Evolutionary conservation across 53 echinoderm and acorn worm genomes (phyloP), one percentile per base, ranked within the genome.

Genomic region (Glandiceps talaboti): DNA sequence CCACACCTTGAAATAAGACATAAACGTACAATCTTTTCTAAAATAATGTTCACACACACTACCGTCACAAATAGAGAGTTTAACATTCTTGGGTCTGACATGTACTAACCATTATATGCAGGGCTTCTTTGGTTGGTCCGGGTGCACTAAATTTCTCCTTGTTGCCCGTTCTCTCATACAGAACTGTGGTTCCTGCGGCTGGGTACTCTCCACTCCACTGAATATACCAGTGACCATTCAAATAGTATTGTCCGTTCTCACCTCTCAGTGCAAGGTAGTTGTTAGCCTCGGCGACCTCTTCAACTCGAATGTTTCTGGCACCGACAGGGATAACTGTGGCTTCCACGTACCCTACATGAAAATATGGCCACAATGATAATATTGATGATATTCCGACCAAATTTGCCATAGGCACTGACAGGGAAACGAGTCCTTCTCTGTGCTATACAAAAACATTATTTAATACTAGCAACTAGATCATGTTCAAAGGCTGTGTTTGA

Each of bases 191-290:
- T 10, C 93, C 93, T n/a, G 89, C 89, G 0, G 85, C 91, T 79
- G 91, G 75, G 32, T 97, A 92, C 26, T 87, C 85, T 26, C 92
- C 97, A 28, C 88, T 88, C 84, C 83, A 87, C 1, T 86, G 77
- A 64, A 88, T 89, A 28, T 81, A 33, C 80, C 86, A 88, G 28
- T 87, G 75, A 73, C 91, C 89, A 74, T 97, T 97, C 64, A 93
- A 83, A 32, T 87, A 79, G 76, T 89, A 89, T 29, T 85, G 82
- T 0, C 99, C 93, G 0, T 75, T 32, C 1, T 75, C 76, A 33
- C 91, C 85, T 91, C 81, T 87, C 1, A 99, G 74, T 29, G 93
- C 99, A 0, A 99, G 73, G 80, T 89, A 99, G 73, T 91, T 93
- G 14, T 76, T 75, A 26, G 93, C 82, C 14, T 89, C 87, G 14